Percentiles rank a stretch among this genome's conserved stretches.
phyloP scores from a whole-genome alignment of 2,113 vertebrate species.

The Oryctolagus cuniculus region mOryCun1.1 NC_091437.1:20786001-20786500 shows the following conservation, averaged over 20 bases:
- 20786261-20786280: neutral
- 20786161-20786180: neutral
- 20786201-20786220: neutral
- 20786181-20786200: neutral
- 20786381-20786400: no score
- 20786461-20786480: no score
- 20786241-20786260: neutral
- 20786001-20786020: neutral
- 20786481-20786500: no score
- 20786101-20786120: constrained; percentile 59
- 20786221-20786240: neutral
- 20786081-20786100: neutral
- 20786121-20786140: neutral
- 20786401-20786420: no score
- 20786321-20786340: no score
- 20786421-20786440: no score
- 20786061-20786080: constrained; percentile 22
- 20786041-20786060: neutral
- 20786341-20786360: no score
- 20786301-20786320: no score
- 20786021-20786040: neutral
- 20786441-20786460: no score
- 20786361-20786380: no score
- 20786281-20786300: neutral
- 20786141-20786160: neutral